Conservation (phyloP, 2,113 vertebrate genomes). For the Neofelis nebulosa region DNA sequence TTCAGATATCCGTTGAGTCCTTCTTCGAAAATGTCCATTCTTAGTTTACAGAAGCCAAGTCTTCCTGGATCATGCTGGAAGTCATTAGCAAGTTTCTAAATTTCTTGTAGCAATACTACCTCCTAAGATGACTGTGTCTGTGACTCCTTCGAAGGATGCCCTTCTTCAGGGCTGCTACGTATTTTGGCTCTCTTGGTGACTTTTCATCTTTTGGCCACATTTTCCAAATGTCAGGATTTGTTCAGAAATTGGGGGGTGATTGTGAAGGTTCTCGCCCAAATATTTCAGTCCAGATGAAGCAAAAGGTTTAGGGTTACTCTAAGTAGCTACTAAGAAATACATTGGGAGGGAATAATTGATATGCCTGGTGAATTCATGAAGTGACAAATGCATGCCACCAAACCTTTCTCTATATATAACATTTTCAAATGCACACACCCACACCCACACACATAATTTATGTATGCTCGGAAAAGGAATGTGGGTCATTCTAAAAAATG, state of each 20-base stretch:
- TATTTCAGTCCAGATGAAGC: background rate
- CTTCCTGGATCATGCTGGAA: background rate
- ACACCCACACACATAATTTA: background rate
- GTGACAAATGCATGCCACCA: background rate
- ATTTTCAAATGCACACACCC: background rate
- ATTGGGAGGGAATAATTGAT: background rate
- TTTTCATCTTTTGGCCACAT: background rate
- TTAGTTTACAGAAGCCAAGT: background rate
- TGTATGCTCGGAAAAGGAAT: background rate
- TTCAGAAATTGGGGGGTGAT: background rate
- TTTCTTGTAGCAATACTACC: background rate
- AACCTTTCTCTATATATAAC: background rate
- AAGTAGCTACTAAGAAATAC: background rate
- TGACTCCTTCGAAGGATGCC: background rate
- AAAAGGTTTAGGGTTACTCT: background rate
- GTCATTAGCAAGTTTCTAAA: background rate
- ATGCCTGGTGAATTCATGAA: background rate
- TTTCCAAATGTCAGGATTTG: background rate
- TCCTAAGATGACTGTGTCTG: background rate
- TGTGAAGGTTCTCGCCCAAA: background rate
- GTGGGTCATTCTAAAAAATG: conserved; percentile 35
- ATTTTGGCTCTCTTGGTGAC: background rate
- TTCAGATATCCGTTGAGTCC: background rate
- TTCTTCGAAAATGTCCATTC: background rate
- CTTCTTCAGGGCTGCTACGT: background rate